Conservation (phyloP, 1,140 invertebrate genomes). For the Arion vulgaris region DNA sequence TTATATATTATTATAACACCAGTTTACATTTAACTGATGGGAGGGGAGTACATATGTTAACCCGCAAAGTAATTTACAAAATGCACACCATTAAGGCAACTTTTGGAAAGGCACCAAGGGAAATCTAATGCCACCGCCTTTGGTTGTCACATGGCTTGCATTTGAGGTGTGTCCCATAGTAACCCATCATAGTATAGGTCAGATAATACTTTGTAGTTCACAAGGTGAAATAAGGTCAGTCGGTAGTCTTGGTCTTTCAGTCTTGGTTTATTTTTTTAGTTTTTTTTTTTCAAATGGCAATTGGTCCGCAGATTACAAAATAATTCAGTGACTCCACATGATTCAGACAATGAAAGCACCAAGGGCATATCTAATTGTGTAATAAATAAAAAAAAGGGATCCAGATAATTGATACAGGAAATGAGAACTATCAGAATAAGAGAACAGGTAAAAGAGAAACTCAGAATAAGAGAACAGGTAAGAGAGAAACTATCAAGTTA, state of each 20-base stretch:
- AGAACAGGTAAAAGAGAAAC: too few relatives aligned
- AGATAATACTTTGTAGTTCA: not conserved
- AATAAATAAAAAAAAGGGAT: conserved; percentile 33
- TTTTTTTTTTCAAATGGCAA: not conserved
- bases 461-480: too few relatives aligned
- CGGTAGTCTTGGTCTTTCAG: too few relatives aligned
- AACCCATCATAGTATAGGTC: not conserved
- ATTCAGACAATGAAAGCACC: conserved; percentile 40
- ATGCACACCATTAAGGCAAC: conserved; percentile 40
- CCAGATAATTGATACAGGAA: too few relatives aligned
- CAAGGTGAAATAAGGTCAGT: too few relatives aligned
- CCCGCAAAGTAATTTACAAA: conserved; percentile 26
- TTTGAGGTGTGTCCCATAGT: not conserved
- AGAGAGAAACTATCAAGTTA: too few relatives aligned
- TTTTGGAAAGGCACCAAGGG: conserved; percentile 35
- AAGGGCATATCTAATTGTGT: conserved; percentile 30
- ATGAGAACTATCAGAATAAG: too few relatives aligned
- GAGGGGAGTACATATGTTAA: not conserved
- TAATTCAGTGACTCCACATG: not conserved
- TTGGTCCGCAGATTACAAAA: conserved; percentile 29
- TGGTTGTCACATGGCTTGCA: not conserved
- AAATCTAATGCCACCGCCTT: not conserved
- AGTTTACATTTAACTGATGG: too few relatives aligned
- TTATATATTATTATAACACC: too few relatives aligned
- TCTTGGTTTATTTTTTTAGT: too few relatives aligned